phyloP scores from a whole-genome alignment of 2,113 vertebrate genomes.

The Phaethornis superciliosus region DNA sequence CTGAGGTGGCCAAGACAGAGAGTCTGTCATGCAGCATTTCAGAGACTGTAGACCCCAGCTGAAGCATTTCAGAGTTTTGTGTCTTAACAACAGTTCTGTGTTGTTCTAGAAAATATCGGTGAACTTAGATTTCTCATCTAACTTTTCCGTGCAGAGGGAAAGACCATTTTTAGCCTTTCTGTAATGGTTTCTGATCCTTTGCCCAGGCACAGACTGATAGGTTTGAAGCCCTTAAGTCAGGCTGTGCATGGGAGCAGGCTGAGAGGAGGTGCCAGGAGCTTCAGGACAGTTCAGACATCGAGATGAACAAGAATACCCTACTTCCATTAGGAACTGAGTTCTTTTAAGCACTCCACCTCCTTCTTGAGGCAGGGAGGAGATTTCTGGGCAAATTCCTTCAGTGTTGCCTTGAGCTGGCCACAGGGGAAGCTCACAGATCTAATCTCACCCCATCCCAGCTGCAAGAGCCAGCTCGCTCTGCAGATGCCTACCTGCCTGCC shows the following conservation, averaged over 20 bases:
- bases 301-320: conserved; percentile 8
- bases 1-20: not conserved
- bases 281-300: not conserved
- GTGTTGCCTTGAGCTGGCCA: not conserved
- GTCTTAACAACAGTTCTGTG: not conserved
- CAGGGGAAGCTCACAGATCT: not conserved
- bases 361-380: not conserved
- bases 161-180: conserved; percentile 6
- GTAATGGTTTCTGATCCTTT: not conserved
- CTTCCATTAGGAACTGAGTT: not conserved
- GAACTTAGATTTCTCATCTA: conserved; percentile 38
- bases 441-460: not conserved
- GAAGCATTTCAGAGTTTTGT: conserved; percentile 5
- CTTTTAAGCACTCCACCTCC: not conserved
- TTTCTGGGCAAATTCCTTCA: conserved; percentile 9
- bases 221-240: conserved; percentile 16
- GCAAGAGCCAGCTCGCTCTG: not conserved
- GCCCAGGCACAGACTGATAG: conserved; percentile 3
- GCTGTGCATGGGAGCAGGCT: not conserved
- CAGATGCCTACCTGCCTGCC: not conserved
- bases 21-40: not conserved
- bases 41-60: not conserved
- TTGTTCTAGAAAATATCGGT: conserved; percentile 20
- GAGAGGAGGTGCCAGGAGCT: not conserved
- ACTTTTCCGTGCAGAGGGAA: not conserved